Percentiles rank a stretch among this genome's conserved stretches.
phyloP scores from a whole-genome alignment of 2,113 vertebrate species.

The Equus quagga region DNA sequence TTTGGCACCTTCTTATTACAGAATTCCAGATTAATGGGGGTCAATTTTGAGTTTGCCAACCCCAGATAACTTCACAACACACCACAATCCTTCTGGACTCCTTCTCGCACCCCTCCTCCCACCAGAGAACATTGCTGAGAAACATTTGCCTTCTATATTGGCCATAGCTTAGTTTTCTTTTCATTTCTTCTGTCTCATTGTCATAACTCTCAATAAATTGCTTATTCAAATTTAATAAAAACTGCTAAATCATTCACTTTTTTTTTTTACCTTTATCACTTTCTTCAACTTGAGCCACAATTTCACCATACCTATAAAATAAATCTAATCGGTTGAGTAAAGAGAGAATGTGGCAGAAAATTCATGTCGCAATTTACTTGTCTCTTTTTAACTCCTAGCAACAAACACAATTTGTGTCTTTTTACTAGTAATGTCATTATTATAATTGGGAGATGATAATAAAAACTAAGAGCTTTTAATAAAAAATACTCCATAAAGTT shows the following conservation, averaged over 20 bases:
- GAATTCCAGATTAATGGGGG: background rate
- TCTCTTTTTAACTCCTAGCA: background rate
- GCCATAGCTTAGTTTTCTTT: background rate
- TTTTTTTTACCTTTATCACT: background rate
- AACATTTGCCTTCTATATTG: background rate
- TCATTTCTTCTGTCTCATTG: background rate
- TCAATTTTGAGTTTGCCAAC: background rate
- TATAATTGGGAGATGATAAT: background rate
- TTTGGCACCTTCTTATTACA: background rate
- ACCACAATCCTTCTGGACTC: rapidly evolving
- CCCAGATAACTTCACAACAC: background rate
- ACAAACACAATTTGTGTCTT: background rate
- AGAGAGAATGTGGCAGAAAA: background rate
- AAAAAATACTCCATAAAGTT: background rate
- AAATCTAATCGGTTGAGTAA: background rate
- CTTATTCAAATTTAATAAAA: slow-evolving; percentile 9
- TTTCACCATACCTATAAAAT: background rate
- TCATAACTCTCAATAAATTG: background rate
- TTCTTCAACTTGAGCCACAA: background rate
- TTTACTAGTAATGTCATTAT: background rate
- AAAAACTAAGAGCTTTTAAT: slow-evolving; percentile 25
- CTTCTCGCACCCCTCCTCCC: rapidly evolving
- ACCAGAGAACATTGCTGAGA: background rate
- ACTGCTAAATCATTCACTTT: background rate
- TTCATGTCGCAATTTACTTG: background rate